These are phyloP conservation scores for Carapus acus DNA, from an alignment of 2,797 vertebrate species.

Conservation along the genomic window DNA sequence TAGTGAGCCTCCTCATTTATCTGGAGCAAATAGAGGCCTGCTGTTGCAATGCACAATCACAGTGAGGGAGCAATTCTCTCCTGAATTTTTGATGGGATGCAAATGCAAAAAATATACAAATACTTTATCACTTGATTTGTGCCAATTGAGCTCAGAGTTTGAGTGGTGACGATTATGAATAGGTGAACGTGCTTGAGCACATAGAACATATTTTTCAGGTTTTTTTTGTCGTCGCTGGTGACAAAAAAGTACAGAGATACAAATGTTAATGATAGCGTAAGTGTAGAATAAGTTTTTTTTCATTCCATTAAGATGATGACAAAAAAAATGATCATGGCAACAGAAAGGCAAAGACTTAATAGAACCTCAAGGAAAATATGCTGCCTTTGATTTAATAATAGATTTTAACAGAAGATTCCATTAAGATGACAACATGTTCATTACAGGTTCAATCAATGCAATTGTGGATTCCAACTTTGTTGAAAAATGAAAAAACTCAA, in stretches of 20 bases:
- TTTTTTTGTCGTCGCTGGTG: neutral
- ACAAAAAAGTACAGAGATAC: neutral
- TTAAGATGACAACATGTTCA: conserved; percentile 1
- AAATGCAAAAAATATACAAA: conserved; percentile 11
- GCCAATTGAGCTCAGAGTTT: conserved; percentile 27
- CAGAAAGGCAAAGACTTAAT: conserved; percentile 1
- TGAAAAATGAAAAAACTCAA: conserved; percentile 6
- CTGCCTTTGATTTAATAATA: conserved; percentile 3
- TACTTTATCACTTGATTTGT: conserved; percentile 11
- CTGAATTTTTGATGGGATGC: conserved; percentile 13
- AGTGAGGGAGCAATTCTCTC: conserved; percentile 40
- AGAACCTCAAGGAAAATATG: conserved; percentile 13
- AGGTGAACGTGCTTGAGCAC: conserved; percentile 16
- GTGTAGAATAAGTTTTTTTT: conserved; percentile 1
- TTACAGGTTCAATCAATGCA: neutral
- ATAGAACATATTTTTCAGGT: neutral
- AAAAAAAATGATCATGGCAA: neutral
- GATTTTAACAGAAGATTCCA: conserved; percentile 17
- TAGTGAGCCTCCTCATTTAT: conserved; percentile 65
- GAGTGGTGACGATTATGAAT: conserved; percentile 21
- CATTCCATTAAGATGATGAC: neutral
- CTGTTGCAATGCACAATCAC: conserved; percentile 54
- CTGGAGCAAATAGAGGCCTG: conserved; percentile 59
- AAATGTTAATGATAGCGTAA: neutral
- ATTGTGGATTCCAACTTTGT: conserved; percentile 7